Base-by-base conservation (phyloP, 2,113 vertebrate genomes). In the Murina feae region DNA sequence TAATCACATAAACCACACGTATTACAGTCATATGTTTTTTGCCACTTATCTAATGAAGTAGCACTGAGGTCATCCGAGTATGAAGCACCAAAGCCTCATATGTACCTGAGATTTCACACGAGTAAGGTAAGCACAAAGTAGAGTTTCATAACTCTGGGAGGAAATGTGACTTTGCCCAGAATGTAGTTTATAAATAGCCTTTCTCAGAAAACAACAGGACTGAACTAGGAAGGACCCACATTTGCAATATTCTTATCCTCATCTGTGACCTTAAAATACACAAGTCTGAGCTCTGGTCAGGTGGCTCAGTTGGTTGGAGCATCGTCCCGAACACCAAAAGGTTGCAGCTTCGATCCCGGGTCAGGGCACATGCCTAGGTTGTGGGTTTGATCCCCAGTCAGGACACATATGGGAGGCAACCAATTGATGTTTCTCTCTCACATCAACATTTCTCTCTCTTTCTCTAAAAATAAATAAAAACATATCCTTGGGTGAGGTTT, bases 41-140 rank as follows among this genome's bases (percentile, higher is more conserved):
- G 37, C 83, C 82, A 86, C 65, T 78, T 69, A 55, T 74, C 91
- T 92, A 91, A 95, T 65, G 65, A 96, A 76, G 23, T 6, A 85
- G 28, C 21, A 72, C 1, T 20, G 10, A 18, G 37, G 69, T 58
- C 69, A 85, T 55, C 55, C 21, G 30, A 28, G 32, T 10, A 25
- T 42, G 23, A 95, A 30, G 28, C 5, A 11, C 12, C 16, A 79
- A 51, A 72, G 6, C n/a, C 79, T 86, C 30, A 14, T 44, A 44
- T 49, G n/a, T 32, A 32, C 37, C 53, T 75, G 39, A 37, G 63
- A 78, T n/a, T 83, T 90, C 28, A 82, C 13, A 2, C 4, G 35
- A 90, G 58, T n/a, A 81, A 93, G 32, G 60, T n/a, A 75, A 92
- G 49, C 71, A 69, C 12, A 68, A 58, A 84, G 21, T 1, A 12